A percentile compares a stretch with the other conserved stretches of the same genome.
Evolutionary conservation across 2,113 vertebrate genomes (phyloP).

Genomic region (Ondatra zibethicus): DNA sequence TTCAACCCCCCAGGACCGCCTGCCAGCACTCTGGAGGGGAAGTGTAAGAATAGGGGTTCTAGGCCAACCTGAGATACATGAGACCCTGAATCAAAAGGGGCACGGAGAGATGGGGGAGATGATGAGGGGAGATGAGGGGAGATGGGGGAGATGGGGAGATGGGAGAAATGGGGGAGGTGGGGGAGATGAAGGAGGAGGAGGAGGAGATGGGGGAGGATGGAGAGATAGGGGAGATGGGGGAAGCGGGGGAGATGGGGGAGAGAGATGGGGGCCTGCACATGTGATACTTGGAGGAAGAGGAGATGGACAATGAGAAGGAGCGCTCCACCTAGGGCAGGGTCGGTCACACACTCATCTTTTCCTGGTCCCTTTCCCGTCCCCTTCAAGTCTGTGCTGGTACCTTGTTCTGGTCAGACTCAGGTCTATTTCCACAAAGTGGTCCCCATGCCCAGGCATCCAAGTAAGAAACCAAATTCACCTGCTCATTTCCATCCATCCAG

Average conservation of each 20-base stretch:
- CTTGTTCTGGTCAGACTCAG: not conserved
- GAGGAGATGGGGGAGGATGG: not conserved
- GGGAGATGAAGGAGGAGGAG: not conserved
- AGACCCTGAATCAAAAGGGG: not conserved
- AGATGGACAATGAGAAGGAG: not conserved
- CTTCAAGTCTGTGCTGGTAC: not conserved
- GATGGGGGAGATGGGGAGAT: not conserved
- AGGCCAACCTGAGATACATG: not conserved
- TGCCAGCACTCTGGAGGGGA: not conserved
- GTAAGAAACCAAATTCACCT: not conserved
- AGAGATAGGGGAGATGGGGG: no score
- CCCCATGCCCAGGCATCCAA: not conserved
- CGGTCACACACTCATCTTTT: no score
- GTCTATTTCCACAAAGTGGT: not conserved
- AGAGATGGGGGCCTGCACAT: fast-evolving
- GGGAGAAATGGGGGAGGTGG: not conserved
- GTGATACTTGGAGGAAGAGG: not conserved
- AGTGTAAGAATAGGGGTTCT: not conserved
- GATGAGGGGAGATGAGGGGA: not conserved
- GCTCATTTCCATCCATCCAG: not conserved
- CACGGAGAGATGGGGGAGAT: no score
- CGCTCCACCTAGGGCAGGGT: fast-evolving
- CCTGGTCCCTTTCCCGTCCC: not conserved
- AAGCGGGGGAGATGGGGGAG: no score
- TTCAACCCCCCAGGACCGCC: not conserved